Conservation (phyloP, 2,888 invertebrate species). For the Drosophila pegasa region DNA sequence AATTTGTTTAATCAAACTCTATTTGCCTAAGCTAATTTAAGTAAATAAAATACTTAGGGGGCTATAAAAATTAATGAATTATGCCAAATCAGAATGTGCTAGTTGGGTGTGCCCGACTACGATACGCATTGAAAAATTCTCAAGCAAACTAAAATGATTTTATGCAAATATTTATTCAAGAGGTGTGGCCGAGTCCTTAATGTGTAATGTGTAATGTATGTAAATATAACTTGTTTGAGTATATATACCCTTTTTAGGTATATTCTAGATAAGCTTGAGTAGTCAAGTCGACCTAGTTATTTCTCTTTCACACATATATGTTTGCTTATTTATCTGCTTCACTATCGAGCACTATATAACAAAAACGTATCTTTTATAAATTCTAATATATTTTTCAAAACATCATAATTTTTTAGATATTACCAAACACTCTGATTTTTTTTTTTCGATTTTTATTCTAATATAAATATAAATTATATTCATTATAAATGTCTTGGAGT, state of each 20-base stretch:
- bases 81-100: not conserved
- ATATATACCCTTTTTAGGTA: not conserved
- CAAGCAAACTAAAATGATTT: not conserved
- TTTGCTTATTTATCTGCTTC: not conserved
- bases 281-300: not conserved
- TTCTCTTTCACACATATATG: not conserved
- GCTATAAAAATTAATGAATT: not conserved
- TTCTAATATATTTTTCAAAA: not conserved
- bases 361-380: too few relatives aligned
- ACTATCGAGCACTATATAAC: not conserved
- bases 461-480: too few relatives aligned
- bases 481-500: too few relatives aligned
- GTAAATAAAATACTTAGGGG: not conserved
- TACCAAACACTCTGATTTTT: too few relatives aligned
- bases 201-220: not conserved
- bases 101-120: not conserved
- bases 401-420: too few relatives aligned
- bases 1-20: conserved; percentile 6
- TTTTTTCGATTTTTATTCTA: too few relatives aligned
- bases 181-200: not conserved
- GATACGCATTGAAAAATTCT: not conserved
- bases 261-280: not conserved
- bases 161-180: not conserved
- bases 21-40: not conserved
- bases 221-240: not conserved